Evolutionary conservation across 2,797 vertebrate genomes (phyloP), one percentile per base, ranked within the genome.

Genomic region (Gymnothorax javanicus): DNA sequence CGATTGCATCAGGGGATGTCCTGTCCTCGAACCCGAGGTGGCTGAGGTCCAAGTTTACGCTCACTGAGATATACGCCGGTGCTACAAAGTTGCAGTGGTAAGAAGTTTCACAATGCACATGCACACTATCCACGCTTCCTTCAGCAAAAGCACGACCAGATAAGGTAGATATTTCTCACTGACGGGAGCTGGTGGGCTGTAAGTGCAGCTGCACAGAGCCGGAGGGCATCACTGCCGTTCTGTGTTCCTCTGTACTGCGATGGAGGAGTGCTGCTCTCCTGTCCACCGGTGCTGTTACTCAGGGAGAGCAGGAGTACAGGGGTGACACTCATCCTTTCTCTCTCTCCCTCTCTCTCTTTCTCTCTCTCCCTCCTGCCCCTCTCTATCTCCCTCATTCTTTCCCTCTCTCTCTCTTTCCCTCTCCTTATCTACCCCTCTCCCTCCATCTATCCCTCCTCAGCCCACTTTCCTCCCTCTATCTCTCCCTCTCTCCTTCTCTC

Each of bases 241-340:
- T 43, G n/a, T n/a, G n/a, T n/a, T n/a, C n/a, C n/a, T n/a, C n/a
- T n/a, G n/a, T n/a, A n/a, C n/a, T 43, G 33, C 2, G 33, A 43
- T 43, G 33, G 33, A 43, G 20, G 23, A 33, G 71, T 33, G 23
- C 33, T 86, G 87, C 87, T 87, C 86, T 89, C 87, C 57, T 73
- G 85, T 33, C 25, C n/a, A 27, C 88, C 87, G 81, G 82, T 33
- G 83, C 71, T 83, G 64, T 82, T 86, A 27, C 58, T 83, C 23
- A 75, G 82, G 59, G 27, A 77, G 59, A 86, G 86, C 87, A 87
- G 88, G 87, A 89, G 81, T 13, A 87, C 50, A 62, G 43, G 77
- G 20, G 85, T 54, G 82, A 62, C 69, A 23, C 52, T 50, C 12
- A 1, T 1, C 50, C 56, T 59, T n/a, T 77, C 62, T 84, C 85